Base-by-base conservation (phyloP, 2,888 invertebrate genomes). In the Deilephila elpenor region DNA sequence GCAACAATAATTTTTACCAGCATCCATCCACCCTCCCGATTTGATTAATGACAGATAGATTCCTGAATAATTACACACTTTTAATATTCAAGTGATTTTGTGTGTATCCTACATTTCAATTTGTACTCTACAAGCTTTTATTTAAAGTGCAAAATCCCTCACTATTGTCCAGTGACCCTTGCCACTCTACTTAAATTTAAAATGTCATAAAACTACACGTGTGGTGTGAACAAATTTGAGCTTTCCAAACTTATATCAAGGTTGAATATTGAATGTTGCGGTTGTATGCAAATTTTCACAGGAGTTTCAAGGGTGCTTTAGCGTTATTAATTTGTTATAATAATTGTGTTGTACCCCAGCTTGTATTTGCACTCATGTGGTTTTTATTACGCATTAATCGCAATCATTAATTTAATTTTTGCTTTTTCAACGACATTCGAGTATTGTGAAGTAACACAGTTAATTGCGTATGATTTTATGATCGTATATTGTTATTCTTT, bases 31-130 rank as follows among this genome's bases (percentile, higher is more conserved):
- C 90, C 92, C 91, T 89, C 91, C 44, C 80, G 86, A 86, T 88
- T 90, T 94, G 94, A 94, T 94, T 94, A 94, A 94, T 94, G 94
- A 94, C 94, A 93, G 94, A 94, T 94, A 93, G 93, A 94, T 93
- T 94, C 94, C 93, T 94, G 94, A 94, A 94, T 94, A 94, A 94
- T 94, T 94, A 94, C 94, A 91, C 94, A 94, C 93, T 94, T 94
- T 94, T 94, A 94, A 94, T 94, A 94, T 94, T 94, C 92, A 93
- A 94, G 94, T 92, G 94, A 93, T 93, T 93, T 87, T 84, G 83
- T 81, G 83, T 78, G 79, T 59, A 59, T 20, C 44, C 20, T 25
- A 14, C 62, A 20, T 2, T 34, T 59, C 17, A 80, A 75, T 78
- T 51, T 78, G 53, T 88, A 75, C 86, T 78, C 85, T 72, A 76